A percentile compares a stretch with the other conserved stretches of the same genome.
Conservation (phyloP, 30 jellyfish, hydroid and myxozoan genomes). For the Pseudorhiza aurosa region DNA sequence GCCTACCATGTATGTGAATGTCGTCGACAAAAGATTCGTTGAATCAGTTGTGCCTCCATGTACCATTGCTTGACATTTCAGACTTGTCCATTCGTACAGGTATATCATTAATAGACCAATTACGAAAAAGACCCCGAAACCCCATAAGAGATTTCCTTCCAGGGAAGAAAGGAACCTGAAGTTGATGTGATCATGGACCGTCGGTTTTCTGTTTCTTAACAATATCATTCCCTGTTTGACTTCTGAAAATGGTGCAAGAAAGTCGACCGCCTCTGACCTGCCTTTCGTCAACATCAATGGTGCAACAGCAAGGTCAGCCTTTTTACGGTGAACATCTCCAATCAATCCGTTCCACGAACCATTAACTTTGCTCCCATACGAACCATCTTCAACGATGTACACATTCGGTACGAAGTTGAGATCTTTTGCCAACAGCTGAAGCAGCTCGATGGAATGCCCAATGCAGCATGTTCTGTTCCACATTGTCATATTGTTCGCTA, state of each 20-base stretch:
- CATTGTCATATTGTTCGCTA: not conserved
- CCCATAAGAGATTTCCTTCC: not conserved
- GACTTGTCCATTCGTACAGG: not conserved
- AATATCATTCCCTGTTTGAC: not conserved
- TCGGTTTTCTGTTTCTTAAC: not conserved
- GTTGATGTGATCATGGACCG: not conserved
- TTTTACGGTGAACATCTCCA: conserved; percentile 65
- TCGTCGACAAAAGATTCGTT: conserved; percentile 54
- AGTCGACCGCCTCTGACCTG: conserved; percentile 67
- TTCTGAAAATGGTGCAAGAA: conserved; percentile 60
- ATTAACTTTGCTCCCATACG: conserved; percentile 57
- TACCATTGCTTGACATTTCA: not conserved
- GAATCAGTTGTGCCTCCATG: not conserved
- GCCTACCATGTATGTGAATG: conserved; percentile 85
- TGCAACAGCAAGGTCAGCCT: conserved; percentile 92
- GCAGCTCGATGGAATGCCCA: conserved; percentile 69
- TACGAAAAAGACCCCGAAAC: not conserved
- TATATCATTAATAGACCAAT: not conserved
- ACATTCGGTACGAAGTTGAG: conserved; percentile 40
- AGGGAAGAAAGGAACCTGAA: not conserved
- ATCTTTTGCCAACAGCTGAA: conserved; percentile 38
- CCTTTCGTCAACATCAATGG: conserved; percentile 60
- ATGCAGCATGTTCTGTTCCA: conserved; percentile 76
- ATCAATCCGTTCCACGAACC: conserved; percentile 94
- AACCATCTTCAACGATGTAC: conserved; percentile 78